Evolutionary conservation across 2,797 vertebrate species (phyloP).

Genomic region (Melanotaenia nigrans): DNA sequence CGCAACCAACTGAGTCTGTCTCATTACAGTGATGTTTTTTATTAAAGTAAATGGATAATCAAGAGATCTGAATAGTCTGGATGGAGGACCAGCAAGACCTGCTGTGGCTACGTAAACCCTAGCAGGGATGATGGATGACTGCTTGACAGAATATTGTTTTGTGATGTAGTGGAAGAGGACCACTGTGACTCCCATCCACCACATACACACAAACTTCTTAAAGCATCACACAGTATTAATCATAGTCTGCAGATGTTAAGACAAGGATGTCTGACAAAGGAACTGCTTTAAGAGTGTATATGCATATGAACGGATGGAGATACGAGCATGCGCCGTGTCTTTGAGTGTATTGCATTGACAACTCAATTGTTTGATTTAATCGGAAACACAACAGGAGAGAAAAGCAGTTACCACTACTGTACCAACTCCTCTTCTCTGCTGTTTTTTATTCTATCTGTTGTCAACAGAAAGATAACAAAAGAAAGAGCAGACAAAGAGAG

Average conservation of each 20-base stretch:
- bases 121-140: slow-evolving; percentile 61
- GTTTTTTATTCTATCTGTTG: slow-evolving; percentile 17
- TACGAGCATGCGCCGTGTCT: background rate
- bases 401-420: slow-evolving; percentile 40
- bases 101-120: slow-evolving; percentile 64
- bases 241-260: slow-evolving; percentile 37
- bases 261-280: slow-evolving; percentile 29
- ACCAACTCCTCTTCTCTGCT: slow-evolving; percentile 18
- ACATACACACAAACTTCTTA: slow-evolving; percentile 35
- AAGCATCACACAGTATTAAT: slow-evolving; percentile 43
- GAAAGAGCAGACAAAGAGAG: slow-evolving; percentile 48
- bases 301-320: slow-evolving; percentile 21
- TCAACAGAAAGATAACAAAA: slow-evolving; percentile 50
- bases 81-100: slow-evolving; percentile 55
- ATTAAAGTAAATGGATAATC: slow-evolving; percentile 50
- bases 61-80: slow-evolving; percentile 44
- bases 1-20: slow-evolving; percentile 24
- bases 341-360: slow-evolving; percentile 20
- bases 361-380: slow-evolving; percentile 50
- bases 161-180: slow-evolving; percentile 52
- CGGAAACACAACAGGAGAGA: slow-evolving; percentile 39
- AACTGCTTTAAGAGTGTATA: slow-evolving; percentile 18
- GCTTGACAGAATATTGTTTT: slow-evolving; percentile 57
- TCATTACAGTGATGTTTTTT: slow-evolving; percentile 46
- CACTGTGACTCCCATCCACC: slow-evolving; percentile 50